Evolutionary conservation across 2,797 vertebrate genomes (phyloP).

Genomic region (Gymnoscopelus braueri): DNA sequence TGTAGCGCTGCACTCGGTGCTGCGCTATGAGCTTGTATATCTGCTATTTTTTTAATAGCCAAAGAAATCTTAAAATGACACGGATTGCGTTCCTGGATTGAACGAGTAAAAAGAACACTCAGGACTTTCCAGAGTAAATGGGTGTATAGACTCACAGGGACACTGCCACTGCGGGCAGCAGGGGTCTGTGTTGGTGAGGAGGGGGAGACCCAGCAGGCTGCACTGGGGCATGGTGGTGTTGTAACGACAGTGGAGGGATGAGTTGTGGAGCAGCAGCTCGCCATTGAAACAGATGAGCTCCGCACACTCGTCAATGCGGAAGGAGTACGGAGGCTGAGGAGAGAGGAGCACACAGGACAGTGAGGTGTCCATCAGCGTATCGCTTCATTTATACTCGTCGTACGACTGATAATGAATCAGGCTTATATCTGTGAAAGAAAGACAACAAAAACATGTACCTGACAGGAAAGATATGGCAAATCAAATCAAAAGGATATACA

Average conservation of each 20-base stretch:
- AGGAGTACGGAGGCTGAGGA: slow-evolving; percentile 89
- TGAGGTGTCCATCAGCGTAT: too few species aligned
- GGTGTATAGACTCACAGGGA: slow-evolving; percentile 85
- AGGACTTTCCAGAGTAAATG: too few species aligned
- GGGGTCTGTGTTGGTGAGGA: slow-evolving; percentile 91
- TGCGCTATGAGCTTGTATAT: too few species aligned
- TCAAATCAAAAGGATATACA: neutral
- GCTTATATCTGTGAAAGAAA: too few species aligned
- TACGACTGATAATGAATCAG: neutral
- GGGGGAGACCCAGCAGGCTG: slow-evolving; percentile 92
- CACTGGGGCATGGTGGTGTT: slow-evolving; percentile 90
- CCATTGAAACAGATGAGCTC: slow-evolving; percentile 93
- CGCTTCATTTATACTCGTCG: too few species aligned
- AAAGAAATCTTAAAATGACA: too few species aligned
- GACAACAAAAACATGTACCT: neutral
- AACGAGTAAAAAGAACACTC: too few species aligned
- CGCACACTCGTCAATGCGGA: slow-evolving; percentile 91
- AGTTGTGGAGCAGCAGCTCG: slow-evolving; percentile 92
- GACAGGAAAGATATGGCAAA: neutral
- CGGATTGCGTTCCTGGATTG: too few species aligned
- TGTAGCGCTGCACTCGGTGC: too few species aligned
- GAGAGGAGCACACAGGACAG: slow-evolving; percentile 15
- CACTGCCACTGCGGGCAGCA: slow-evolving; percentile 98
- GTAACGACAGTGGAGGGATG: slow-evolving; percentile 92
- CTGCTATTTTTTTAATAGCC: too few species aligned